Evolutionary conservation across 2,888 invertebrate species (phyloP).

Genomic region (Thereva unica): DNA sequence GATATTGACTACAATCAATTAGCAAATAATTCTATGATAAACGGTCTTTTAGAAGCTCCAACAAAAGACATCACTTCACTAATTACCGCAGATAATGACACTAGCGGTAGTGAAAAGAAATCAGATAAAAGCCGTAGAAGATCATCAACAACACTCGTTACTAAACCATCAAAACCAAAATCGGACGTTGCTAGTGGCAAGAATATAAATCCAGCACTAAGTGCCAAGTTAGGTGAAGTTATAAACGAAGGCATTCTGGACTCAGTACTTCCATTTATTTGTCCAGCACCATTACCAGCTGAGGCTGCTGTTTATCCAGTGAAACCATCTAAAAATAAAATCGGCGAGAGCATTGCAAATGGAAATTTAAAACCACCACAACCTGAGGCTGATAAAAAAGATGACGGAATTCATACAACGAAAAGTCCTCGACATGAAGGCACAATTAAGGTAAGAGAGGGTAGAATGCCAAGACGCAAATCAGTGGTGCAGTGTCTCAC

Average conservation of each 20-base stretch:
- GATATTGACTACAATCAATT: constrained; percentile 51
- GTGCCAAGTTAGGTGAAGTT: constrained; percentile 61
- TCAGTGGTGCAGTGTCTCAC: constrained; percentile 19
- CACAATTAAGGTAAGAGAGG: constrained; percentile 21
- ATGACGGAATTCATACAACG: background rate
- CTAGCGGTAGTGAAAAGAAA: constrained; percentile 9
- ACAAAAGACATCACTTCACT: constrained; percentile 10
- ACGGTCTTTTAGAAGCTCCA: constrained; percentile 48
- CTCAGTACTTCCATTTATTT: constrained; percentile 78
- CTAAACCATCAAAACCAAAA: constrained; percentile 26
- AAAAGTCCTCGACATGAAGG: constrained; percentile 29
- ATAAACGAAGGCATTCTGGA: constrained; percentile 82
- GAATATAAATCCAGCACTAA: constrained; percentile 51
- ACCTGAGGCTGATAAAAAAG: constrained; percentile 27
- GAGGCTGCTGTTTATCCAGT: background rate
- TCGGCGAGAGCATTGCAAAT: constrained; percentile 14
- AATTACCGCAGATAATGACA: constrained; percentile 8
- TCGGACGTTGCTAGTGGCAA: constrained; percentile 20
- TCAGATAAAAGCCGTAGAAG: constrained; percentile 22
- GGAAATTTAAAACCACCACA: constrained; percentile 7
- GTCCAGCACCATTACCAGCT: constrained; percentile 47
- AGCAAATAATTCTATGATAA: constrained; percentile 53
- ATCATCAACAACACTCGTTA: constrained; percentile 21
- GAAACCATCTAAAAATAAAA: constrained; percentile 9
- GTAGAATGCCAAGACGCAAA: constrained; percentile 27